Base-by-base conservation (phyloP, 2,888 invertebrate genomes). In the Ernsta delagoae region DNA sequence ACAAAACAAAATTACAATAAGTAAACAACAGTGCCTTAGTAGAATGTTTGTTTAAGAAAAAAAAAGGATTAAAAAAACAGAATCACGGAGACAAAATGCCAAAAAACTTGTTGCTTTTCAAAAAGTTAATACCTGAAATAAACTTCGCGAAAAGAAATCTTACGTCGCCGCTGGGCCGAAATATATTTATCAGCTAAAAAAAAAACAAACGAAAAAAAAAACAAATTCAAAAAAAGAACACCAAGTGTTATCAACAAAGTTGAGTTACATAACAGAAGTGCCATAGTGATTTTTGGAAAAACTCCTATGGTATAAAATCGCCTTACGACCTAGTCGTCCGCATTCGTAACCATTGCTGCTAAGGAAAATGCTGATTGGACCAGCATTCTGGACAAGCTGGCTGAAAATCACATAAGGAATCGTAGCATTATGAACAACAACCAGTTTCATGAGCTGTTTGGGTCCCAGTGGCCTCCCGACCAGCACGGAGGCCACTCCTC, bases 31-130 rank as follows among this genome's bases (percentile, higher is more conserved):
- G 93, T 93, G 93, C 93, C 92, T 92, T 92, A 89, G 72, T 83
- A 87, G 74, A 82, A 87, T 85, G 82, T 86, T 86, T 78, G 77
- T 82, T 88, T 87, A 83, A 87, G 79, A 86, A 75, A 79, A 85
- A 83, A 83, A 50, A 83, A 48, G 12, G 78, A 59, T 45, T 66
- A 79, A 75, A 79, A 86, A 83, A 87, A 83, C 77, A 76, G 71
- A 84, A 85, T 71, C 80, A 91, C 91, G 89, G 92, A 90, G 84
- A 89, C 93, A 93, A 93, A 93, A 93, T 93, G 93, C 89, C 90
- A 91, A 90, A 89, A 86, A 89, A 91, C 79, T 86, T 86, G 83
- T 84, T 88, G 74, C 90, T 88, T 78, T 93, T 90, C 83, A 93
- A 92, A 88, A 93, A 92, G 84, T 79, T 92, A 85, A 92, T 93